A percentile compares a stretch with the other conserved stretches of the same genome.
Conservation (phyloP, 2,113 vertebrate species). For the Axis porcinus region DNA sequence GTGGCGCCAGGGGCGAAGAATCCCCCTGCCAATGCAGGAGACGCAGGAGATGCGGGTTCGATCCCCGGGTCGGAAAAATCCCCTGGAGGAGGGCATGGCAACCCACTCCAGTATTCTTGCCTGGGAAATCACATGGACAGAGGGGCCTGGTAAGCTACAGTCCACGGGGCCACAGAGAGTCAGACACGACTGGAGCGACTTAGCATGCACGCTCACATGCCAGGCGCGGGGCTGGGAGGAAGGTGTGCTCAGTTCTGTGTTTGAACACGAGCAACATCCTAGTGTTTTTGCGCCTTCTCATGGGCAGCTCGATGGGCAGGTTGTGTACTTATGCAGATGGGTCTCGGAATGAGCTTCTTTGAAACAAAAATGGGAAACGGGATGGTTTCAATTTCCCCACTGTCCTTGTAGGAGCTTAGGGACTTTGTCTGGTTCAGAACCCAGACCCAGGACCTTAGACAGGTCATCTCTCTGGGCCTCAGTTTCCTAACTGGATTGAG, state of each 20-base stretch:
- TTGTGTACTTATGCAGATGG: background rate
- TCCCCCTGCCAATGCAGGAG: background rate
- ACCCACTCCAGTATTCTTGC: background rate
- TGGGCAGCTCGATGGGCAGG: rapidly evolving
- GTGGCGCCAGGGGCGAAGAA: background rate
- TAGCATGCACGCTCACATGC: background rate
- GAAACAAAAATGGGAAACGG: rapidly evolving
- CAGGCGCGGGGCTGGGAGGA: background rate
- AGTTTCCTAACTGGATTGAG: background rate
- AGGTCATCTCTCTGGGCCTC: background rate
- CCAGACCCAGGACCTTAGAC: background rate
- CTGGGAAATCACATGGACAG: background rate
- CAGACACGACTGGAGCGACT: background rate
- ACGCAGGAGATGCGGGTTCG: background rate
- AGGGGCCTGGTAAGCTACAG: background rate
- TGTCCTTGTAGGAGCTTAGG: background rate
- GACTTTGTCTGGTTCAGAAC: background rate
- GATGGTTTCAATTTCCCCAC: background rate
- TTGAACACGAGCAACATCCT: rapidly evolving
- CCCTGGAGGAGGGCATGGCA: background rate
- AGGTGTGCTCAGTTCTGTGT: background rate
- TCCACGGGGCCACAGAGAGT: background rate
- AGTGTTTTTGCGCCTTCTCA: background rate
- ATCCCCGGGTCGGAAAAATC: background rate
- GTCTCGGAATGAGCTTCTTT: background rate